Conservation (phyloP, 2,888 invertebrate genomes). For the Zeuzera pyrina region DNA sequence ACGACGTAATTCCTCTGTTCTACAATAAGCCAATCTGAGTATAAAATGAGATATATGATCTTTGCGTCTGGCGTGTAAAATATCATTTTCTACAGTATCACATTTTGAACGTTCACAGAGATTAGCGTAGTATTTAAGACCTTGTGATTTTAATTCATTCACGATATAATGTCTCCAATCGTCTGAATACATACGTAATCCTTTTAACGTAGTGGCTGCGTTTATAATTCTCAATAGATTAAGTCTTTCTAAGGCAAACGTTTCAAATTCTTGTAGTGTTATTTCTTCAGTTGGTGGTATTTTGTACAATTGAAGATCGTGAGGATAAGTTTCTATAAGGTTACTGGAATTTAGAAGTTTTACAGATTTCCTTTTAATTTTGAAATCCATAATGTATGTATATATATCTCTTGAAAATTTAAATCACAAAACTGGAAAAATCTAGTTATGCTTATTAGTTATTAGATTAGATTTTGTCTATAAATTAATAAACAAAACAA, state of each 20-base stretch:
- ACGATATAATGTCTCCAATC: constrained; percentile 79
- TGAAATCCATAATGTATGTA: constrained; percentile 51
- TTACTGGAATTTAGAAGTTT: constrained; percentile 45
- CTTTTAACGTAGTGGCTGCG: constrained; percentile 76
- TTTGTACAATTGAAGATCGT: constrained; percentile 85
- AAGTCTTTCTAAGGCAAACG: constrained; percentile 87
- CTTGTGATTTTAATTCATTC: constrained; percentile 77
- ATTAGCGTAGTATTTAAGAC: constrained; percentile 76
- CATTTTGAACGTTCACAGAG: constrained; percentile 72
- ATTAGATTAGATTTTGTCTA: no score
- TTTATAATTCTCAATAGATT: constrained; percentile 85
- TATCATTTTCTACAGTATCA: constrained; percentile 72
- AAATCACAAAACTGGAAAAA: no score
- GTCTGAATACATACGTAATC: constrained; percentile 74
- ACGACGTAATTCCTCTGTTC: constrained; percentile 85
- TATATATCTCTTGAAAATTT: no score
- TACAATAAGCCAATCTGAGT: constrained; percentile 91
- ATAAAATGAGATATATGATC: constrained; percentile 97
- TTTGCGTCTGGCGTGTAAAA: constrained; percentile 77
- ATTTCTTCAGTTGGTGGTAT: constrained; percentile 82
- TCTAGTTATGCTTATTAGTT: no score
- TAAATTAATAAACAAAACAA: no score
- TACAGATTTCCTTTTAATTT: constrained; percentile 54
- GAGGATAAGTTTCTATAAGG: constrained; percentile 75
- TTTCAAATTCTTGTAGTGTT: constrained; percentile 88